A percentile compares a stretch with the other conserved stretches of the same genome.
These are phyloP conservation scores for Rhabdornis inornatus DNA, from an alignment of 2,113 vertebrate genomes.

Conservation along the genomic window DNA sequence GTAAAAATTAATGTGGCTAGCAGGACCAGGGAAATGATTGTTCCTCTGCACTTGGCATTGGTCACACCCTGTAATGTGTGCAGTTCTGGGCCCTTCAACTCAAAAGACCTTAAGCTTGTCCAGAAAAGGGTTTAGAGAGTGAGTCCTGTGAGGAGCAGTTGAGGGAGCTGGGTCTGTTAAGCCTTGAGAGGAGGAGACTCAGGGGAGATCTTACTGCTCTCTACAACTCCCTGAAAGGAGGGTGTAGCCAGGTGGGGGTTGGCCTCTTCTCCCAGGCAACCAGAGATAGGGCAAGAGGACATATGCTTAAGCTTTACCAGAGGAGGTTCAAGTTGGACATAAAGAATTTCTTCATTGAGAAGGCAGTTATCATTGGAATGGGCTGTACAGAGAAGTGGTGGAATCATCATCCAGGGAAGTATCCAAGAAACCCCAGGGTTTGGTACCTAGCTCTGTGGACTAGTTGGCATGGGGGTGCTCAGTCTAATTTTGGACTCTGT, in stretches of 20 bases:
- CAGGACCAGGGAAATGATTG: neutral
- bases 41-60: neutral
- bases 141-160: neutral
- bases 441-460: neutral
- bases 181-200: neutral
- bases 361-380: neutral
- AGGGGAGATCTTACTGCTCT: neutral
- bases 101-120: neutral
- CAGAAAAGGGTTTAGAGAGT: neutral
- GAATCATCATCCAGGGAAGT: neutral
- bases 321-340: neutral
- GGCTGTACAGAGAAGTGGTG: neutral
- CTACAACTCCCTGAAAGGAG: neutral
- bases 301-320: neutral
- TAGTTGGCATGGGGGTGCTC: neutral
- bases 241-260: too few relatives aligned
- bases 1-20: neutral
- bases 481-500: fast-evolving
- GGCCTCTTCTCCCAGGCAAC: neutral
- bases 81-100: neutral
- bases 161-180: neutral
- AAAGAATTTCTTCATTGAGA: neutral
- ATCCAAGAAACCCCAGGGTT: neutral
- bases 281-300: neutral
- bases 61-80: neutral